Base-by-base conservation (phyloP, 53 echinoderm and acorn worm species). In the Actinopyga echinites region DNA sequence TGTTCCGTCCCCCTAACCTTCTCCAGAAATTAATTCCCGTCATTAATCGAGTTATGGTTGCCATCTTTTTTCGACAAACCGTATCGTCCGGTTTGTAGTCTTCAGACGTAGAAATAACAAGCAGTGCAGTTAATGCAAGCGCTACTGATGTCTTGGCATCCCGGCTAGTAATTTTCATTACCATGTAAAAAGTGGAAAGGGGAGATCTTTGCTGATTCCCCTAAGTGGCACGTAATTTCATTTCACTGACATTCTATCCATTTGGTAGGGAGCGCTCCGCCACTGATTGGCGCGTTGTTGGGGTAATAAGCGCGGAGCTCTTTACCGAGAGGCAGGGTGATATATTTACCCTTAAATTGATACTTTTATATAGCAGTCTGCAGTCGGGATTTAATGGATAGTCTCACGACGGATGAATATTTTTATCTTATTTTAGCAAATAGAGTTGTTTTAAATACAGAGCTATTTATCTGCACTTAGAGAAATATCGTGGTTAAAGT, bases 181-280 rank as follows among this genome's bases (percentile, higher is more conserved):
- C 81, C 62, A 80, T 44, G 61, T 62, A 36, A 80, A 80, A 42
- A 56, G 13, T 80, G 81, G 81, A 61, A 80, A 80, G 60, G 40
- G 60, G 81, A 80, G 81, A 38, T 61, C 37, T 26, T 38, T 60
- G 4, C 42, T 59, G 63, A 80, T 80, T 80, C 81, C 81, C 81
- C 81, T 80, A 80, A 80, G 81, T 80, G 81, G 81, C 81, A 62
- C 81, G 45, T 80, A 80, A 80, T 80, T 80, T 80, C 81, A 80
- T 80, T 80, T 80, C 26, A 32, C 32, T 26, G 81, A 60, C 29
- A 80, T 80, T 80, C 62, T 37, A 77, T 77, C 77, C 77, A 77
- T 77, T 77, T 77, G 77, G 71, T 42, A 71, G 77, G 77, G 77
- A 53, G 77, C 77, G 77, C 77, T 77, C 33, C 77, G 56, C 77